Evolutionary conservation across 1,140 invertebrate genomes (phyloP).

Genomic region (Physella acuta): DNA sequence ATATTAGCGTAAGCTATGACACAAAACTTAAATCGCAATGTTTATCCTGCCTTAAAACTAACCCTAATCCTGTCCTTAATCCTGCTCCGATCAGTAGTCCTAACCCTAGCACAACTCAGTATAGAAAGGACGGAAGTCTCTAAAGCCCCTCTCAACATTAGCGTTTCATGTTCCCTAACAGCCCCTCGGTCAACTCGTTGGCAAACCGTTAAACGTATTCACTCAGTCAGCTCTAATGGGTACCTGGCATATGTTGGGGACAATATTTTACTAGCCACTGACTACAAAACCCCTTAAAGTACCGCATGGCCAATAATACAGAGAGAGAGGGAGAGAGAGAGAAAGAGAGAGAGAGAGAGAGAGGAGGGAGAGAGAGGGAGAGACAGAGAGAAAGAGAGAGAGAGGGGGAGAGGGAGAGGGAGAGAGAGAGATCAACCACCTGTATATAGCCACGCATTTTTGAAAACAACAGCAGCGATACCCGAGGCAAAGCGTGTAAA

Average conservation of each 20-base stretch:
- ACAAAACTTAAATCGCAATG: too few species aligned
- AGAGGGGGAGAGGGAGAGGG: background rate
- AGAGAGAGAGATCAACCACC: background rate
- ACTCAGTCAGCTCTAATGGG: background rate
- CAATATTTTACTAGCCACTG: background rate
- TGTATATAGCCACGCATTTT: too few species aligned
- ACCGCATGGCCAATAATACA: background rate
- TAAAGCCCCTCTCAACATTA: too few species aligned
- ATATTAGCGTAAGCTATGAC: too few species aligned
- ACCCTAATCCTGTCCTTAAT: too few species aligned
- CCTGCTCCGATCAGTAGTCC: too few species aligned
- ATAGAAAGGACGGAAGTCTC: too few species aligned
- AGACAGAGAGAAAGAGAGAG: background rate
- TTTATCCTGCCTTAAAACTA: too few species aligned
- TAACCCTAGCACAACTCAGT: too few species aligned
- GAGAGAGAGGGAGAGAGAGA: conserved; percentile 1
- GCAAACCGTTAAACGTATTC: background rate
- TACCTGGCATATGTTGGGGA: too few species aligned
- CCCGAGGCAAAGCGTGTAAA: too few species aligned
- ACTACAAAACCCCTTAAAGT: background rate
- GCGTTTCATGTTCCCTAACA: background rate
- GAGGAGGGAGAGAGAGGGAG: background rate
- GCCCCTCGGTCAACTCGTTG: background rate
- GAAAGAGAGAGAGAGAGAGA: background rate
- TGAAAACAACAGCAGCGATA: too few species aligned